Evolutionary conservation across 2,888 invertebrate genomes (phyloP).

Genomic region (Sympetrum striolatum): DNA sequence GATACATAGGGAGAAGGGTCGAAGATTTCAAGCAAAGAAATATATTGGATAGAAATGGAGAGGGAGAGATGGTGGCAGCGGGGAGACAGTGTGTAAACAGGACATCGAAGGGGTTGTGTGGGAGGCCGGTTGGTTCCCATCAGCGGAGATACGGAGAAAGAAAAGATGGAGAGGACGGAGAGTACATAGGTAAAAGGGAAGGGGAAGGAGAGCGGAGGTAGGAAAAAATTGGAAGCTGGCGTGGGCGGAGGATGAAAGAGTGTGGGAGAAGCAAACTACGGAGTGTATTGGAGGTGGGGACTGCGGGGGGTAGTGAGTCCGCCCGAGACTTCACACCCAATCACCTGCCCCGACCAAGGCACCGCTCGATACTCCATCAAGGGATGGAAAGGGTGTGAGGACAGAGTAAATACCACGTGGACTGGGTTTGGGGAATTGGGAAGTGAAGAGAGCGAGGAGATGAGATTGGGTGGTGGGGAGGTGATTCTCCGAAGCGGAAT

Average conservation of each 20-base stretch:
- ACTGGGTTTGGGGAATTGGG: conserved; percentile 29
- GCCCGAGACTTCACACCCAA: conserved; percentile 41
- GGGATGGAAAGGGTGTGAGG: conserved; percentile 7
- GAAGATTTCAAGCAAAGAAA: neutral
- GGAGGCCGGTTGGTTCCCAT: neutral
- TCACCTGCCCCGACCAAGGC: conserved; percentile 35
- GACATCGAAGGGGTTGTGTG: neutral
- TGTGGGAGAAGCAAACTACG: neutral
- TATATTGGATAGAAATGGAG: neutral
- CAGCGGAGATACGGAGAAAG: neutral
- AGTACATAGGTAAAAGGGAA: neutral
- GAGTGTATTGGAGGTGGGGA: neutral
- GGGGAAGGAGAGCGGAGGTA: neutral
- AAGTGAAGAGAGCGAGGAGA: conserved; percentile 17
- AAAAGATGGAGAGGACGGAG: neutral
- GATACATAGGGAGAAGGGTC: neutral
- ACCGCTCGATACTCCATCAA: conserved; percentile 36
- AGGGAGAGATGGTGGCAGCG: neutral
- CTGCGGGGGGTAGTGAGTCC: neutral
- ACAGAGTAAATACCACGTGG: conserved; percentile 30
- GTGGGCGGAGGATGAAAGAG: neutral
- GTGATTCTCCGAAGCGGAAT: neutral
- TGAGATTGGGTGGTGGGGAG: conserved; percentile 3
- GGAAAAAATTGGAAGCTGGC: neutral
- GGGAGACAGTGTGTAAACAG: neutral